These are phyloP conservation scores for Amblyjoppa fuscipennis DNA, from an alignment of 2,888 invertebrate genomes.

Conservation along the genomic window DNA sequence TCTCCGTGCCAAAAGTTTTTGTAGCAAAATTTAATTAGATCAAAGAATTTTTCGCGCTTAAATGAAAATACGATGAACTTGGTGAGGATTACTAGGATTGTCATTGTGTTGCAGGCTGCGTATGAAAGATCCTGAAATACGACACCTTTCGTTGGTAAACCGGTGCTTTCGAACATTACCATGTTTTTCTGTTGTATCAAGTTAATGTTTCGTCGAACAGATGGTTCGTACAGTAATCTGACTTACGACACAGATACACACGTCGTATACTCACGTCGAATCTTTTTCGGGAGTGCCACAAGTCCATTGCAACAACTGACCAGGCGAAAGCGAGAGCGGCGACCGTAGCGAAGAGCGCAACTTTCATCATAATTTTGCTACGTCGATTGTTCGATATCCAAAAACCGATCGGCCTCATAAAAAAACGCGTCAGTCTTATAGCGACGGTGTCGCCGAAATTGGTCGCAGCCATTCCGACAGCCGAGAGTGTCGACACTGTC, in stretches of 20 bases:
- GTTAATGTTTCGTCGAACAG: neutral
- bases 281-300: slow-evolving; percentile 46
- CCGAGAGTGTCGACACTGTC: neutral
- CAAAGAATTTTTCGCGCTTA: slow-evolving; percentile 41
- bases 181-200: neutral
- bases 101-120: slow-evolving; percentile 49
- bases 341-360: slow-evolving; percentile 40
- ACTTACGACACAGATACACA: neutral
- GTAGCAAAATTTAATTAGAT: slow-evolving; percentile 61
- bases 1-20: slow-evolving; percentile 11
- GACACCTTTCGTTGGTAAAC: neutral
- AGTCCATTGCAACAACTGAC: slow-evolving; percentile 31
- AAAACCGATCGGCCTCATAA: slow-evolving; percentile 62
- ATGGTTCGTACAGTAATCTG: neutral
- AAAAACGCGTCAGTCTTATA: slow-evolving; percentile 52
- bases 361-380: slow-evolving; percentile 24
- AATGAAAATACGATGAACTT: slow-evolving; percentile 57
- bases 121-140: slow-evolving; percentile 66
- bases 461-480: neutral
- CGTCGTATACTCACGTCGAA: slow-evolving; percentile 54
- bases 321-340: slow-evolving; percentile 15
- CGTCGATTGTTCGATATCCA: slow-evolving; percentile 51
- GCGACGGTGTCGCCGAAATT: slow-evolving; percentile 2
- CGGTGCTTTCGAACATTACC: neutral
- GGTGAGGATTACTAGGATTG: slow-evolving; percentile 47